Percentiles rank a stretch among this genome's conserved stretches.
These are phyloP conservation scores for Esperia sulphurella DNA, from an alignment of 2,888 invertebrate genomes.

Conservation along the genomic window DNA sequence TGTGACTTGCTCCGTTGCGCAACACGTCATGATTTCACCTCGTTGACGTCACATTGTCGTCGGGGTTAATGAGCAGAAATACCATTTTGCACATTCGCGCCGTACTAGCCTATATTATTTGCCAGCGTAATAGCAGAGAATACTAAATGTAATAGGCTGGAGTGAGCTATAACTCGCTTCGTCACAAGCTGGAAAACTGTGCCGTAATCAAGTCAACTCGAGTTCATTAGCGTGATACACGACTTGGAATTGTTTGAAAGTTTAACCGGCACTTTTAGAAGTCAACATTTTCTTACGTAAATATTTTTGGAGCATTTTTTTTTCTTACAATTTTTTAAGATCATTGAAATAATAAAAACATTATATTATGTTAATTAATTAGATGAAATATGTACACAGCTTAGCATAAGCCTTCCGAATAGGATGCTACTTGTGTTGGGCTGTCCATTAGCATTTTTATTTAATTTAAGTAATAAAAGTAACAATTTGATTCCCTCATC, in stretches of 20 bases:
- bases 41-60: constrained; percentile 50
- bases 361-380: too few species aligned
- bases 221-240: constrained; percentile 1
- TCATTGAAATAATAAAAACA: too few species aligned
- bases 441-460: too few species aligned
- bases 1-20: constrained; percentile 21
- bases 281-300: neutral
- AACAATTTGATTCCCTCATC: too few species aligned
- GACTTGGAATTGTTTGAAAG: neutral
- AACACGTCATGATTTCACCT: constrained; percentile 52
- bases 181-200: neutral
- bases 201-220: constrained; percentile 8
- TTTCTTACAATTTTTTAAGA: too few species aligned
- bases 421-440: too few species aligned
- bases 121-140: too few species aligned
- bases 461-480: too few species aligned
- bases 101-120: neutral
- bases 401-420: too few species aligned
- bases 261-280: neutral
- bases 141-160: too few species aligned
- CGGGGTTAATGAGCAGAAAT: constrained; percentile 59
- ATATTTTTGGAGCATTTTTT: too few species aligned
- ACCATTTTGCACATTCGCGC: constrained; percentile 25
- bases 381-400: too few species aligned
- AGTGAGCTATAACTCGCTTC: neutral